A percentile compares a stretch with the other conserved stretches of the same genome.
Evolutionary conservation across 2,797 vertebrate species (phyloP).

Genomic region (Fistularia tabacaria): DNA sequence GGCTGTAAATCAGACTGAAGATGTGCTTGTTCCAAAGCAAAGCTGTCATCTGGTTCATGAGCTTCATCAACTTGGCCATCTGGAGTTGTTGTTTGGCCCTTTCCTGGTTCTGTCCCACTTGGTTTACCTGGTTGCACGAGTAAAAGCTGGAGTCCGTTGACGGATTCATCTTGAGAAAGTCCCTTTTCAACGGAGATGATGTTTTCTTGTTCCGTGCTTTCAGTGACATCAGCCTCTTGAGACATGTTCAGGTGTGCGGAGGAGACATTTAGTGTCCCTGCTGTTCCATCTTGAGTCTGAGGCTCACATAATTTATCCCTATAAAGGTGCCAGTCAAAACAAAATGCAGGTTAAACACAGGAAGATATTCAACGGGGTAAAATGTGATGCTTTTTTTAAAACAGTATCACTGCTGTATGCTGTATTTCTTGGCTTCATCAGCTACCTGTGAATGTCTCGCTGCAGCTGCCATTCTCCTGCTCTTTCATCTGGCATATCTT

Average conservation of each 20-base stretch:
- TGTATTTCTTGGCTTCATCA: no score
- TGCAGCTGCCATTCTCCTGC: no score
- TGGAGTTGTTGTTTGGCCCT: conserved; percentile 15
- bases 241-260: conserved; percentile 13
- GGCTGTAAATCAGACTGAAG: no score
- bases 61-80: no score
- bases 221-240: conserved; percentile 26
- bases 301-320: conserved; percentile 53
- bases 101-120: conserved; percentile 17
- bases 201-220: conserved; percentile 21
- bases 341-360: background rate
- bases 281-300: conserved; percentile 41
- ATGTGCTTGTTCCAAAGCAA: no score
- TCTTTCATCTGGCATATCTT: no score
- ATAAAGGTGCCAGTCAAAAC: conserved; percentile 10
- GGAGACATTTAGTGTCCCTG: conserved; percentile 23
- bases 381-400: no score
- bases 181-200: conserved; percentile 10
- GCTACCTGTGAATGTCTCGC: no score
- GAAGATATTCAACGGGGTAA: background rate
- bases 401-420: no score
- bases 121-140: conserved; percentile 37
- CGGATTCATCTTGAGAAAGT: conserved; percentile 24
- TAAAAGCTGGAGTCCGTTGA: conserved; percentile 15
- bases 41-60: no score